Evolutionary conservation across 2,797 vertebrate genomes (phyloP), one percentile per base, ranked within the genome.

Genomic region (Parambassis ranga): DNA sequence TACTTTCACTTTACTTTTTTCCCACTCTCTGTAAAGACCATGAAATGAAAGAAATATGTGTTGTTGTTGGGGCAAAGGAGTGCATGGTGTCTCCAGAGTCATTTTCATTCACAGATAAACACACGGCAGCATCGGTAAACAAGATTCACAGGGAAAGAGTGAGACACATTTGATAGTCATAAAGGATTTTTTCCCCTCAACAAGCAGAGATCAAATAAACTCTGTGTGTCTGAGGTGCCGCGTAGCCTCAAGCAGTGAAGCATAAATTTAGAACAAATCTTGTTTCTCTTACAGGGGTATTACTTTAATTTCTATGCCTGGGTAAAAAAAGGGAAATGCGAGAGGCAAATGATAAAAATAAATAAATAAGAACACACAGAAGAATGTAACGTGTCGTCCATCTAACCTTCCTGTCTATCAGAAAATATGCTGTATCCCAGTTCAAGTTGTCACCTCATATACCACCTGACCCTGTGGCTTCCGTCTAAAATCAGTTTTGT

Each of bases 141-240:
- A 91, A 90, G 89, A 89, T 92, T 89, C 85, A 83, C 79, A 77
- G 79, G 85, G 81, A 89, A 90, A 91, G 81, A 89, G 87, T 90
- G 85, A 92, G 88, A 92, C 86, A 85, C 87, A 89, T 90, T 93
- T 92, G 86, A 92, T 91, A 91, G 89, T 91, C 88, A 91, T 92
- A 91, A 91, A 92, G 89, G 83, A 91, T 89, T 92, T 92, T 90
- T 90, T 86, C 87, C 87, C 88, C 86, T 85, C 83, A 89, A 90
- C 84, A 77, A 90, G 84, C 79, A 79, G 84, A 91, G 90, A 93
- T 93, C 91, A 93, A 92, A 93, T 89, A 85, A 77, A 83, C 52
- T 86, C 75, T 81, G 85, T 84, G 87, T 90, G 89, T 90, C 82
- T 90, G 88, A 90, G 88, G 86, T 84, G 83, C 85, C 84, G 77